Base-by-base conservation (phyloP, 2,888 invertebrate genomes). In the Atherix ibis region DNA sequence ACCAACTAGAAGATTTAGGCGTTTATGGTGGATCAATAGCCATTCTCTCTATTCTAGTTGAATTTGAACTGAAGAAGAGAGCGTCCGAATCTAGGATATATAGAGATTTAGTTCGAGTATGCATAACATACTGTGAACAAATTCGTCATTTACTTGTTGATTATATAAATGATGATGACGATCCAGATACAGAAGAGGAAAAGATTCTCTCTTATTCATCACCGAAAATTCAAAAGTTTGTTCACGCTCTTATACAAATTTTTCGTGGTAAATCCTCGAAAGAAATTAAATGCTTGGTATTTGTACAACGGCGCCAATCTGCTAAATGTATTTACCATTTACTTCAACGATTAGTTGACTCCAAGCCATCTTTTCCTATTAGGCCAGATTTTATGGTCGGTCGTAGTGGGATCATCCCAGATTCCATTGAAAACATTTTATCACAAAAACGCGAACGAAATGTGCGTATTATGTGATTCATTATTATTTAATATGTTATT, bases 1-100 rank as follows among this genome's bases (percentile, higher is more conserved):
- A 48, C 26, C 70, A 71, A 35, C 50, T 76, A 33, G 36, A 56
- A 1, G 66, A 67, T 26, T 66, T 52, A 65, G 72, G 57, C 14
- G 25, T 56, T 5, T 81, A 70, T 48, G 75, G 76, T 1, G 76
- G 72, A 0, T 52, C 62, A 2, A 58, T 73, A 37, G 67, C 70
- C 1, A 61, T 75, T 5, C 49, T 76, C 2, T 64, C 73, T 0
- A 64, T 73, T 35, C 59, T 70, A 3, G 66, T 80, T 14, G 64
- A 75, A 30, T 47, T 79, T 6, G 78, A 82, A 49, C 54, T 71
- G 6, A 55, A 76, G 12, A 73, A 70, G 43, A 64, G 64, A 0
- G 47, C 58, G 17, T 57, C 67, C 3, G 68, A 71, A 33, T 53
- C 58, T 38, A 56, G 66, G 39, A 51, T 53, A 42, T 36, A 48